Conservation (phyloP, 1,140 invertebrate species). For the Trichomalopsis sarcophagae region DNA sequence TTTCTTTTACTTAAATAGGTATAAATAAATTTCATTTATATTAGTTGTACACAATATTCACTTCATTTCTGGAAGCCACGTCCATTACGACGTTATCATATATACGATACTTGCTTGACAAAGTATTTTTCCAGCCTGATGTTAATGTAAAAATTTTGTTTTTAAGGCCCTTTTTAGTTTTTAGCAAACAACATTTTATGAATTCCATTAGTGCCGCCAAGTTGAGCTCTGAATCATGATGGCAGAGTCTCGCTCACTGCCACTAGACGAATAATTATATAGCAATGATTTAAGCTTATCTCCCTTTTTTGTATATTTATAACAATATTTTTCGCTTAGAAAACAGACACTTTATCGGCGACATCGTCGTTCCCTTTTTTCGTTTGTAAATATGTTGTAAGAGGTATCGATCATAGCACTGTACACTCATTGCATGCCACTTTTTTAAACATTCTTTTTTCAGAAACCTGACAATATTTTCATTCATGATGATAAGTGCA, state of each 20-base stretch:
- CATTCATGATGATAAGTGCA: background rate
- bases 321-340: constrained; percentile 44
- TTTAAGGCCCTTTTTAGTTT: background rate
- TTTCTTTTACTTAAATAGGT: background rate
- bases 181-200: background rate
- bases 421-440: background rate
- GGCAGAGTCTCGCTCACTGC: constrained; percentile 64
- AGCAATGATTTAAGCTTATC: constrained; percentile 45
- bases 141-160: background rate
- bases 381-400: constrained; percentile 50
- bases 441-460: constrained; percentile 4
- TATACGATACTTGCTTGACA: background rate
- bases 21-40: background rate
- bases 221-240: constrained; percentile 15
- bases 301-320: constrained; percentile 53
- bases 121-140: background rate
- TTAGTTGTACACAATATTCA: background rate
- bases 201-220: constrained; percentile 17
- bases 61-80: background rate
- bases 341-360: constrained; percentile 36
- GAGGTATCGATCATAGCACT: constrained; percentile 40
- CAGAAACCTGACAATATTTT: background rate
- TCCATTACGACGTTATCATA: background rate
- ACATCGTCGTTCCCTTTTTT: background rate
- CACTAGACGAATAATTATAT: constrained; percentile 59